phyloP scores from a whole-genome alignment of 2,888 invertebrate species.

The Norana najaformis region DNA sequence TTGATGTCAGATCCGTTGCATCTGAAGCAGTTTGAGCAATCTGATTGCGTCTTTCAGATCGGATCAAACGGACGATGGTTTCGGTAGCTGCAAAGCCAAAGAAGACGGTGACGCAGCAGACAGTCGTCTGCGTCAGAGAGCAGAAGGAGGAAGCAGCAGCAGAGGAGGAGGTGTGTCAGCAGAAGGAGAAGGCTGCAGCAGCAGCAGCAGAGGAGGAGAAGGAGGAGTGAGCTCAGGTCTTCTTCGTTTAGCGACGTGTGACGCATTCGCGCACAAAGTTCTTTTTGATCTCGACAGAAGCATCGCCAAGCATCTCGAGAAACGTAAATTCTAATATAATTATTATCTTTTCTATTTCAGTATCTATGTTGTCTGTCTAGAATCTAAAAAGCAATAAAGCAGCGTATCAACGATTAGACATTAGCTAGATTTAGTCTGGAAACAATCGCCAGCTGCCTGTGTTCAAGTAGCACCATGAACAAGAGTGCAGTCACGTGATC shows the following conservation, averaged over 20 bases:
- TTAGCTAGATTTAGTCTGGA: too few species aligned
- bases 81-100: not conserved
- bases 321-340: not conserved
- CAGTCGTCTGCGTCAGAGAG: not conserved
- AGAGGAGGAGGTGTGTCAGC: not conserved
- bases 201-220: not conserved
- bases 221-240: not conserved
- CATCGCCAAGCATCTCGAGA: constrained; percentile 19
- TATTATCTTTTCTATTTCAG: not conserved
- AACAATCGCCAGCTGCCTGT: too few species aligned
- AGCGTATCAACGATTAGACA: too few species aligned
- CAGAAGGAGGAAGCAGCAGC: not conserved
- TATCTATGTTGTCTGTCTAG: too few species aligned
- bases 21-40: not conserved
- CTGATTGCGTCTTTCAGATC: not conserved
- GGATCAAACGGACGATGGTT: not conserved
- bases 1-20: not conserved
- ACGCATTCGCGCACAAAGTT: not conserved
- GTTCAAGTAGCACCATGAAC: too few species aligned
- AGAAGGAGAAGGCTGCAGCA: not conserved
- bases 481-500: too few species aligned
- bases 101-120: not conserved
- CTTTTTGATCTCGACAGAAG: not conserved
- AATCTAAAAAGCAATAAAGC: too few species aligned
- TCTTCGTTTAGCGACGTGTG: not conserved